Conservation (phyloP, 2,888 invertebrate genomes). For the Andrena marginata region DNA sequence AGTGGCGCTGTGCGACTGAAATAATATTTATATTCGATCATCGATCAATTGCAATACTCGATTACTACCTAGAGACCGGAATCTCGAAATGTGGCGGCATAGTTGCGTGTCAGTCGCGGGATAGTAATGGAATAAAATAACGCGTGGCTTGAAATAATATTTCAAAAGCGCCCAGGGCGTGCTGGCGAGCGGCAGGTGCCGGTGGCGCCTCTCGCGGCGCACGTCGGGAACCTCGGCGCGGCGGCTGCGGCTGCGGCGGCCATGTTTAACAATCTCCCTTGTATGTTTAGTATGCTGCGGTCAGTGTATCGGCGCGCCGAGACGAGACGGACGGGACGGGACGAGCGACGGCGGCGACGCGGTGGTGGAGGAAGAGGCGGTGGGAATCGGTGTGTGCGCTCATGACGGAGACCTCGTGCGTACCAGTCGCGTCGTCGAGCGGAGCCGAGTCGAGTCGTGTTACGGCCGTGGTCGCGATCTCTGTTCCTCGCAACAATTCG, state of each 20-base stretch:
- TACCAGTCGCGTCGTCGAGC: conserved; percentile 74
- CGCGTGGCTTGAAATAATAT: not conserved
- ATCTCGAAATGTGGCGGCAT: no score
- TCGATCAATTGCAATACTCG: no score
- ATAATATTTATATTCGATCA: no score
- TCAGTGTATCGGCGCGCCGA: conserved; percentile 78
- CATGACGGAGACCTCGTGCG: conserved; percentile 77
- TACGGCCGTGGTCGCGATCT: conserved; percentile 36
- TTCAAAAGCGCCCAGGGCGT: not conserved
- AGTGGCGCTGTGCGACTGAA: no score
- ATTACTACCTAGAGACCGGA: no score
- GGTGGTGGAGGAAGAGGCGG: conserved; percentile 65
- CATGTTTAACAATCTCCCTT: conserved; percentile 79
- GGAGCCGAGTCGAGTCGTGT: conserved; percentile 66
- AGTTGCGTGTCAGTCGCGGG: not conserved
- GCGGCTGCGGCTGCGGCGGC: conserved; percentile 66
- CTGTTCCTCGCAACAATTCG: conserved; percentile 65
- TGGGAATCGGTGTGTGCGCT: conserved; percentile 70
- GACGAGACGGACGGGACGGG: conserved; percentile 59
- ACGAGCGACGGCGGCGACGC: conserved; percentile 67
- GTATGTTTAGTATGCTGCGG: conserved; percentile 80
- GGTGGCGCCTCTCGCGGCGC: conserved; percentile 44
- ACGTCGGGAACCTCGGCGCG: conserved; percentile 53
- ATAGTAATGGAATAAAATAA: not conserved
- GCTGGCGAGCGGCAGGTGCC: not conserved